Evolutionary conservation across 2,113 vertebrate genomes (phyloP).

Genomic region (Sinocyclocheilus anophthalmus): DNA sequence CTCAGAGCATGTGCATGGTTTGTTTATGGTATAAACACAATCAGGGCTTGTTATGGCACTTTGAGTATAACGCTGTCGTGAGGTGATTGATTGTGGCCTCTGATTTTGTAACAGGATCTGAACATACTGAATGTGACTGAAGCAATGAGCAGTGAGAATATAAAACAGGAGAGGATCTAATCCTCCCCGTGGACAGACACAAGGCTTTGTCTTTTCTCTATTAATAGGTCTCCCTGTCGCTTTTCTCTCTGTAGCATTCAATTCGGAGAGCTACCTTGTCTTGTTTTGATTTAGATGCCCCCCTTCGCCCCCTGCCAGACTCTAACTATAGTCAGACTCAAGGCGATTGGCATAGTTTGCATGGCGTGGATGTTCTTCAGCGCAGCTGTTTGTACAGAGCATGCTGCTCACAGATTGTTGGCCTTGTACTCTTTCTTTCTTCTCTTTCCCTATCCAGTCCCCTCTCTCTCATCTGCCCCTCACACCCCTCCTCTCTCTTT

Average conservation of each 20-base stretch:
- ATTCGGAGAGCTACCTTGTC: constrained; percentile 44
- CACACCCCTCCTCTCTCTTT: constrained; percentile 53
- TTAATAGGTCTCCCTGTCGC: constrained; percentile 65
- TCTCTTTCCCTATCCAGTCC: constrained; percentile 46
- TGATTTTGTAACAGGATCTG: constrained; percentile 67
- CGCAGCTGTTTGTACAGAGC: constrained; percentile 93
- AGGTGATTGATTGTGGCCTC: constrained; percentile 50
- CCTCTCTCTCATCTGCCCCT: constrained; percentile 60
- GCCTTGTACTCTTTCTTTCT: constrained; percentile 64
- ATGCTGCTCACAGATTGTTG: constrained; percentile 80
- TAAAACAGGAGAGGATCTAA: constrained; percentile 64
- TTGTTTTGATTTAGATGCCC: constrained; percentile 77
- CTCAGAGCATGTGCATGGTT: neutral
- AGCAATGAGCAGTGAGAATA: constrained; percentile 61
- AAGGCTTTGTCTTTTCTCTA: constrained; percentile 75
- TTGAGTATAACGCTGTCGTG: constrained; percentile 58
- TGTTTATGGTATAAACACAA: constrained; percentile 65
- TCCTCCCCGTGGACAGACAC: constrained; percentile 66
- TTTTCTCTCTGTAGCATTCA: constrained; percentile 29
- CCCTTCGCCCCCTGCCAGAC: constrained; percentile 71
- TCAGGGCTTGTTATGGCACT: constrained; percentile 55
- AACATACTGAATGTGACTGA: constrained; percentile 6
- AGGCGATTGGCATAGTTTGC: constrained; percentile 88
- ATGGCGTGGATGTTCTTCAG: constrained; percentile 86
- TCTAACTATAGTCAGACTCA: constrained; percentile 91